Evolutionary conservation across 2,113 vertebrate genomes (phyloP), one percentile per base, ranked within the genome.

Genomic region (Octodon degus): DNA sequence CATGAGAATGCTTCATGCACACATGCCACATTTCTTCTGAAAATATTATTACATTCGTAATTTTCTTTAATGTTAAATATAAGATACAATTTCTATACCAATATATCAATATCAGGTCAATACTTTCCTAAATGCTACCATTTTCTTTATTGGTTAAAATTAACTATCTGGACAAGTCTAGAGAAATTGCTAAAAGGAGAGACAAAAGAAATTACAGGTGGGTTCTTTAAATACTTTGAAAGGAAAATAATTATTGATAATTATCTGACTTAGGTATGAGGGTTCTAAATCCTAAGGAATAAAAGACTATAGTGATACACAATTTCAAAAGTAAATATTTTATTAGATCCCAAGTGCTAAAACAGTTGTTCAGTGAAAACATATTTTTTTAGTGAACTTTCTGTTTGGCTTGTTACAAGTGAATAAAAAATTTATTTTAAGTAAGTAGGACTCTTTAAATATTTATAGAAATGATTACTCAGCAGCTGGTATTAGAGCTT

Each of bases 381-480:
- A 43, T 76, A 27, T 70, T 40, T 84, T 84, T 93, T 77, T 53
- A 77, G n/a, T 86, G 25, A 97, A 70, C 7, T 87, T 81, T 37
- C 40, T 88, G 43, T 85, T 80, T 82, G 30, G 13, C 7, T 93
- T 93, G 13, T 47, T 91, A 86, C 2, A 68, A 4, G 67, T 86
- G 11, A 95, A 93, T 70, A 8, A 74, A 96, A 95, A 74, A 32
- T 63, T 22, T 87, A 95, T 93, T 89, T 84, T 90, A 85, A 80
- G 37, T 24, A 72, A 86, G 32, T 43, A 93, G 47, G 13, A 67
- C 72, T 90, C 58, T 24, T 94, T 65, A 94, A 97, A 93, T 47
- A 92, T 89, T 90, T 88, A 90, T 67, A 40, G 22, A 65, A 96
- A 94, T 82, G 60, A 81, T 74, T 93, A 94, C 90, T 92, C 22